phyloP scores from a whole-genome alignment of 2,888 invertebrate genomes.

The Tetropium fuscum region DNA sequence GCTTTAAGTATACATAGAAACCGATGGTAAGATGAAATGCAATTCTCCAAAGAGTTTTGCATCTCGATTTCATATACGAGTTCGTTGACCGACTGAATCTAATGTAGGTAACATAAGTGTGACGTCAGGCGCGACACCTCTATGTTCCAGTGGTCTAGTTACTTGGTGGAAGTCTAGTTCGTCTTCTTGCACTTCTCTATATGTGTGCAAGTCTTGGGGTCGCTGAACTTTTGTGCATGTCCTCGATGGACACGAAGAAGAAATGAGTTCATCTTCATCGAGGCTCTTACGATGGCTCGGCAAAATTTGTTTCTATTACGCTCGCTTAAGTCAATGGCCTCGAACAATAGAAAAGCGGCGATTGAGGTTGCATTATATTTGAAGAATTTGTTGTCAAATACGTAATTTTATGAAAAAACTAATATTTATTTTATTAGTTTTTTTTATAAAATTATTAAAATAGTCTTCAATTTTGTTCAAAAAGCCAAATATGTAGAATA shows the following conservation, averaged over 20 bases:
- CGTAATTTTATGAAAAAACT: too few species aligned
- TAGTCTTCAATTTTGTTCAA: too few species aligned
- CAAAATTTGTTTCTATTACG: constrained; percentile 51
- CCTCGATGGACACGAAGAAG: constrained; percentile 55
- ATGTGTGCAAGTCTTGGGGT: constrained; percentile 45
- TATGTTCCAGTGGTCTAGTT: constrained; percentile 66
- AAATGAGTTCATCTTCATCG: constrained; percentile 58
- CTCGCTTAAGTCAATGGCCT: constrained; percentile 40
- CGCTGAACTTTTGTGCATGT: constrained; percentile 50
- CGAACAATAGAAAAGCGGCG: constrained; percentile 37
- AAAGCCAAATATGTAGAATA: too few species aligned
- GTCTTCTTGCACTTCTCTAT: constrained; percentile 47
- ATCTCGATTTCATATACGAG: constrained; percentile 36
- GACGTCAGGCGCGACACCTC: constrained; percentile 65
- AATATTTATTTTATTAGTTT: too few species aligned
- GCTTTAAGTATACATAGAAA: neutral
- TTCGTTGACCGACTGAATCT: constrained; percentile 37
- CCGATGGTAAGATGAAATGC: neutral
- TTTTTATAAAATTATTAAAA: too few species aligned
- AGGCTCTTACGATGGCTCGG: constrained; percentile 31
- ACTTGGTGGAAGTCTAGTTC: constrained; percentile 53
- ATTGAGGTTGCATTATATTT: constrained; percentile 33
- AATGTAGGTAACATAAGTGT: constrained; percentile 61
- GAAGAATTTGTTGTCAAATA: constrained; percentile 10
- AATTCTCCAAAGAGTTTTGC: constrained; percentile 8